Conservation (phyloP, 2,113 vertebrate genomes). For the Microcebus ravelobensis region DNA sequence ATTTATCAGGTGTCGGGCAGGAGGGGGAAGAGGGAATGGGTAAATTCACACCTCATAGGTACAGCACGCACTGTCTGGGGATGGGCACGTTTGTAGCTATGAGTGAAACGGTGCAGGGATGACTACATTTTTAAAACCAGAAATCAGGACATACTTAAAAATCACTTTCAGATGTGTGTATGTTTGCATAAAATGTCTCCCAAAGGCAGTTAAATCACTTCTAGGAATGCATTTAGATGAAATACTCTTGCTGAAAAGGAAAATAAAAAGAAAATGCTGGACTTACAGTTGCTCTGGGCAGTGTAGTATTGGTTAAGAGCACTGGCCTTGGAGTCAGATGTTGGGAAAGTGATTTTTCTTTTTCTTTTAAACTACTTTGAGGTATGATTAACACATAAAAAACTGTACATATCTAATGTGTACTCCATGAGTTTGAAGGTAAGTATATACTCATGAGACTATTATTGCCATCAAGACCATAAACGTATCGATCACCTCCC, state of each 20-base stretch:
- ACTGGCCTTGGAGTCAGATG: neutral
- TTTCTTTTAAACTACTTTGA: neutral
- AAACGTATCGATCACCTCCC: neutral
- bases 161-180: neutral
- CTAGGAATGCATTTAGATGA: neutral
- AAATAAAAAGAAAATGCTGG: neutral
- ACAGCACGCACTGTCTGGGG: too few species aligned
- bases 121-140: neutral
- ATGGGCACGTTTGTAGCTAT: too few species aligned
- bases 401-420: neutral
- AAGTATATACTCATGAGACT: neutral
- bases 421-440: neutral
- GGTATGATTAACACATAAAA: neutral
- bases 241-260: neutral
- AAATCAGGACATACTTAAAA: neutral
- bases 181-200: neutral
- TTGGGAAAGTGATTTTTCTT: neutral
- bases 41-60: too few species aligned
- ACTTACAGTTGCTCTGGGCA: neutral
- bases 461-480: neutral
- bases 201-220: neutral
- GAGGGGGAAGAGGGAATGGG: too few species aligned
- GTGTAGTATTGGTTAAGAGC: neutral
- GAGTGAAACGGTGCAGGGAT: too few species aligned
- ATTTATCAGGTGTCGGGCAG: too few species aligned